Base-by-base conservation (phyloP, 1,140 invertebrate genomes). In the Geopemphigus sp. region DNA sequence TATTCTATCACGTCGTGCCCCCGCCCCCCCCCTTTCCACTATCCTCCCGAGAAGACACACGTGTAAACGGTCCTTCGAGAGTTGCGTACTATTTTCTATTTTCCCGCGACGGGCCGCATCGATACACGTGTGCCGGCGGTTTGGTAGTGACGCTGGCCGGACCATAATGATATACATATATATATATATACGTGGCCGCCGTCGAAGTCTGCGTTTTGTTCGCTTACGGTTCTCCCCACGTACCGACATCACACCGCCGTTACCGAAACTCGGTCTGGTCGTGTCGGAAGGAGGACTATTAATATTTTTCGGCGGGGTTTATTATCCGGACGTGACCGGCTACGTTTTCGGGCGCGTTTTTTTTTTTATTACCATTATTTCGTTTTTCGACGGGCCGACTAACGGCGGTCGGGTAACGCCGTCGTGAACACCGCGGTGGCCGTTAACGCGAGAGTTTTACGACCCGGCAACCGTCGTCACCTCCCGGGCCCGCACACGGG, bases 1-100 rank as follows among this genome's bases (percentile, higher is more conserved):
- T 74, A 54, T 54, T 73, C 70, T 73, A 73, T 73, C 70, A 73
- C 70, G 70, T 73, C 70, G 39, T 64, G 63, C 63, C 63, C 32
- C 32, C 29, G 10, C 15, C n/a, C n/a, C n/a, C n/a, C n/a, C n/a
- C n/a, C n/a, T n/a, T n/a, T n/a, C n/a, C n/a, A n/a, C n/a, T n/a
- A n/a, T n/a, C n/a, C n/a, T n/a, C n/a, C n/a, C n/a, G n/a, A n/a
- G n/a, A n/a, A n/a, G 12, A n/a, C 39, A 76, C 73, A 76, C 73
- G 73, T 76, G 73, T 56, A 59, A 76, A 61, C 73, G 39, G 61
- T 76, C 61, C 47, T 61, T 61, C 73, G 61, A 76, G 73, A 61
- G 73, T 76, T 5, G 11, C 73, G 1, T 39, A 39, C 8, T 39
- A 39, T 45, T 45, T 47, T 45, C n/a, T 66, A 22, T 66, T 66